Conservation (phyloP, 2,797 vertebrate genomes). For the Hippoglossus hippoglossus region DNA sequence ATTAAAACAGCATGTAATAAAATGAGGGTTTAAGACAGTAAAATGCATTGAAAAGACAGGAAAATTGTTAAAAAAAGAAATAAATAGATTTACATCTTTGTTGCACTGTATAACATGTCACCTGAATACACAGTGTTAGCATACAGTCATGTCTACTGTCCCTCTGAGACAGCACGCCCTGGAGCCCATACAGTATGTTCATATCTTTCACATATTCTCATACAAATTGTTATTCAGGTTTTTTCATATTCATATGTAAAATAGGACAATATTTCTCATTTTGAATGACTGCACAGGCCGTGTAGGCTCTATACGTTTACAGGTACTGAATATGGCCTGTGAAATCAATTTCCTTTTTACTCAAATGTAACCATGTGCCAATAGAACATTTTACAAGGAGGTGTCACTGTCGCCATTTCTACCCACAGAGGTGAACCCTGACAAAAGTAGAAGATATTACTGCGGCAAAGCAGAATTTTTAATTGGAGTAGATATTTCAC, state of each 20-base stretch:
- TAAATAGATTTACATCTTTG: conserved; percentile 37
- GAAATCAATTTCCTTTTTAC: neutral
- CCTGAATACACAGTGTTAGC: conserved; percentile 25
- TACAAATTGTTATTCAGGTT: neutral
- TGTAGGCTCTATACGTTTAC: neutral
- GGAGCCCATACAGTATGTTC: neutral
- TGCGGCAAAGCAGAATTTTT: neutral
- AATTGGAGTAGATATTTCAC: conserved; percentile 4
- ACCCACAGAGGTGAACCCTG: neutral
- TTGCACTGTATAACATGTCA: conserved; percentile 27
- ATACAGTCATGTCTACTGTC: conserved; percentile 6
- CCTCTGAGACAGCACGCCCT: neutral
- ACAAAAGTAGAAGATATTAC: neutral
- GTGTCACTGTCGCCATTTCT: neutral
- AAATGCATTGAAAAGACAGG: too few species aligned
- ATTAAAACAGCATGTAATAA: too few species aligned
- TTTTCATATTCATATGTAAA: conserved; percentile 17
- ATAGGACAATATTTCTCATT: neutral
- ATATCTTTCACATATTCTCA: neutral
- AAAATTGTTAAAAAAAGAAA: too few species aligned
- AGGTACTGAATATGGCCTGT: neutral
- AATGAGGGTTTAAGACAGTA: too few species aligned
- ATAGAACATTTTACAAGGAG: neutral
- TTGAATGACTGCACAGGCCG: neutral
- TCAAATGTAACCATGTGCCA: neutral